phyloP scores from a whole-genome alignment of 2,113 vertebrate species.

The Pseudorhombus dupliciocellatus region DNA sequence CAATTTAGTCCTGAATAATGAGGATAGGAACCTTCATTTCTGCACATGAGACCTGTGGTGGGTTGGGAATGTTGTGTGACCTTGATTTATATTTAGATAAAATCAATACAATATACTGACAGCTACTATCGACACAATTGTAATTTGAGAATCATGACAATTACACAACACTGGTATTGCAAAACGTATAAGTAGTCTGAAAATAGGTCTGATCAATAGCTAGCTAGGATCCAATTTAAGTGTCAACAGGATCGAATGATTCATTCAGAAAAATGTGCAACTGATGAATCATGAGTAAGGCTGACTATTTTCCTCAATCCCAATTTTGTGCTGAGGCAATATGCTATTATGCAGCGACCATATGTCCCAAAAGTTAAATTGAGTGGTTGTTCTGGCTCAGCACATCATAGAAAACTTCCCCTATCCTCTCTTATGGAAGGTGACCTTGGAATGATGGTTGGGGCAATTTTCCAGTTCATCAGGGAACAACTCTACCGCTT shows the following conservation, averaged over 20 bases:
- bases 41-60: neutral
- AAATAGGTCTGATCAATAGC: too few relatives aligned
- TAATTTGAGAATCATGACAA: conserved; percentile 18
- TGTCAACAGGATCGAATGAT: conserved; percentile 38
- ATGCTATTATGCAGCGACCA: conserved; percentile 23
- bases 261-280: conserved; percentile 12
- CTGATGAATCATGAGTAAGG: neutral
- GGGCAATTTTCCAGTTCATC: too few relatives aligned
- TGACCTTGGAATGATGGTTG: conserved; percentile 41
- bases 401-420: neutral
- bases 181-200: neutral
- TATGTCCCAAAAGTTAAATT: conserved; percentile 5
- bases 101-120: conserved; percentile 36
- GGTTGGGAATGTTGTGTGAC: conserved; percentile 1
- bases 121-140: neutral
- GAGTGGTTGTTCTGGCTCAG: conserved; percentile 5
- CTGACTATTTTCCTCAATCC: neutral
- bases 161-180: conserved; percentile 7
- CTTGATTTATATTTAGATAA: conserved; percentile 22
- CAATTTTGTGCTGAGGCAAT: neutral
- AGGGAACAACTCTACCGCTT: conserved; percentile 5
- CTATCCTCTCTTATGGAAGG: conserved; percentile 1
- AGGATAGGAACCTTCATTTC: neutral
- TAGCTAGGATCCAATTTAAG: conserved; percentile 15
- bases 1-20: conserved; percentile 12